Conservation (phyloP, 2,888 invertebrate genomes). For the Cephus spinipes region DNA sequence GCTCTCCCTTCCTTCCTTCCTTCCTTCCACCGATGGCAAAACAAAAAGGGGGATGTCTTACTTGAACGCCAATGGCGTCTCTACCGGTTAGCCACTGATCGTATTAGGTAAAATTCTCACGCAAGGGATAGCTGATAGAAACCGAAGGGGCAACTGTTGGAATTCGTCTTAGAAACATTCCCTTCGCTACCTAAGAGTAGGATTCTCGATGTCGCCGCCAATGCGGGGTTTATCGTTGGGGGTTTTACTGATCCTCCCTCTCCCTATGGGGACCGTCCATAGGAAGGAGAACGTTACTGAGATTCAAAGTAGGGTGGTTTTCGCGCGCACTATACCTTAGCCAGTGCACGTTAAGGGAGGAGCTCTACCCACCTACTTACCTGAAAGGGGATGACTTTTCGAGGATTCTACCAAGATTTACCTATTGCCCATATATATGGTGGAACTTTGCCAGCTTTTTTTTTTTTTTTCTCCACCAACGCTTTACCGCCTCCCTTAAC, state of each 20-base stretch:
- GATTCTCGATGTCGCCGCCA: neutral
- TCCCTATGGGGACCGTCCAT: neutral
- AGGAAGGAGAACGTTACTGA: neutral
- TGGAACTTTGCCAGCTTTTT: neutral
- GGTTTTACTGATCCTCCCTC: neutral
- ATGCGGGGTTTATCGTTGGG: neutral
- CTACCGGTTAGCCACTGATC: neutral
- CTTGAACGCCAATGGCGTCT: neutral
- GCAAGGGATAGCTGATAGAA: neutral
- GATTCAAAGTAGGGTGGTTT: neutral
- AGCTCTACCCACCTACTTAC: neutral
- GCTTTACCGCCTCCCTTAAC: neutral
- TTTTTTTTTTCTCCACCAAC: neutral
- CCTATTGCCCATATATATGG: neutral
- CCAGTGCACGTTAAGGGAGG: neutral
- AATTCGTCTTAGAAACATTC: neutral
- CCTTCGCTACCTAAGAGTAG: neutral
- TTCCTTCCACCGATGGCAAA: neutral
- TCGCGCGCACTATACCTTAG: neutral
- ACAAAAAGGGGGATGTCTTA: neutral
- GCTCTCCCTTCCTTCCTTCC: neutral
- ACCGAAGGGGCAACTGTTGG: neutral
- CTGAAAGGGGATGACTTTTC: neutral
- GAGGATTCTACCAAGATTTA: neutral
- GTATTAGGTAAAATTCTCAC: neutral